phyloP scores from a whole-genome alignment of 2,888 invertebrate species.

The Danaus chrysippus region DNA sequence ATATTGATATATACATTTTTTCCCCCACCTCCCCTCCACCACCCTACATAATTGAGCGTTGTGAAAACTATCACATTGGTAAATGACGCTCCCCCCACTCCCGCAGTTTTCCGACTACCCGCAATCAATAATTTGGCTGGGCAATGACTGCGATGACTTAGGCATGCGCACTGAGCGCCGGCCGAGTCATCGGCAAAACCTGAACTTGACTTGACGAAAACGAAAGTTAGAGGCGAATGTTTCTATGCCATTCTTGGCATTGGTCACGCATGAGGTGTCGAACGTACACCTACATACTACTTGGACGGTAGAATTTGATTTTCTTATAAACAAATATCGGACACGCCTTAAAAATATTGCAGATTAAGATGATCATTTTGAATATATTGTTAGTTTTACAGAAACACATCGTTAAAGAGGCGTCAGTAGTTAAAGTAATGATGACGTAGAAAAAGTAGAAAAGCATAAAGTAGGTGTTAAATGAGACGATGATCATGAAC shows the following conservation, averaged over 20 bases:
- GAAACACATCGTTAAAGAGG: slow-evolving; percentile 1
- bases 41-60: slow-evolving; percentile 73
- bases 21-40: slow-evolving; percentile 49
- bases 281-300: slow-evolving; percentile 32
- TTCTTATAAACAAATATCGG: slow-evolving; percentile 13
- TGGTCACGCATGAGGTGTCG: slow-evolving; percentile 42
- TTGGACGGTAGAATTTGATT: slow-evolving; percentile 24
- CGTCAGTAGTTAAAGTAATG: neutral
- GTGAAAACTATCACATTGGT: slow-evolving; percentile 77
- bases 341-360: slow-evolving; percentile 24
- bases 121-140: slow-evolving; percentile 78
- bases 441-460: slow-evolving; percentile 10
- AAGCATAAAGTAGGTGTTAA: slow-evolving; percentile 8
- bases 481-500: slow-evolving; percentile 22
- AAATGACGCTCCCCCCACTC: slow-evolving; percentile 60
- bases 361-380: slow-evolving; percentile 11
- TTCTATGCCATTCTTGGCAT: slow-evolving; percentile 73
- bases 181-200: slow-evolving; percentile 70
- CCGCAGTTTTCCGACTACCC: slow-evolving; percentile 73
- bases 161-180: slow-evolving; percentile 60
- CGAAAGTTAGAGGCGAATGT: slow-evolving; percentile 74
- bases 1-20: slow-evolving; percentile 73
- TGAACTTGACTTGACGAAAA: slow-evolving; percentile 79
- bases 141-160: slow-evolving; percentile 78
- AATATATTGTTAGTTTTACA: slow-evolving; percentile 2